These are phyloP conservation scores for Luscinia luscinia DNA, from an alignment of 2,797 vertebrate species.

Conservation along the genomic window DNA sequence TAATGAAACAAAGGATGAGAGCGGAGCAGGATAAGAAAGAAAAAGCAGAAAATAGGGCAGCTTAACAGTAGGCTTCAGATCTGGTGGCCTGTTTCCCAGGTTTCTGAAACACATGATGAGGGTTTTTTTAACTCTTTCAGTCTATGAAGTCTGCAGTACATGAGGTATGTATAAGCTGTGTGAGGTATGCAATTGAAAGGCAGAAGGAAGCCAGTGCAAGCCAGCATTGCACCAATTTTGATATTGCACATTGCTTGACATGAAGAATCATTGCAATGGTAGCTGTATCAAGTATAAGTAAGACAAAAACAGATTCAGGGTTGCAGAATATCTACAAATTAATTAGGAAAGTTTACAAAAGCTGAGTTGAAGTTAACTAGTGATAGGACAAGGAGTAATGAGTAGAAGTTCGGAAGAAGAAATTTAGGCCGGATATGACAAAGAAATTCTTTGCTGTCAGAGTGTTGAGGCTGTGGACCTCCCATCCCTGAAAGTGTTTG, in stretches of 20 bases:
- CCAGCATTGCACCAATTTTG: neutral
- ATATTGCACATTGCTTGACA: neutral
- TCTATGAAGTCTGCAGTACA: neutral
- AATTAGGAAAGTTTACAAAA: neutral
- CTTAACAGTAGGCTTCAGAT: neutral
- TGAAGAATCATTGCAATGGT: neutral
- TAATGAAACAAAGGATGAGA: constrained; percentile 38
- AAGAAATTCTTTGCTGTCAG: neutral
- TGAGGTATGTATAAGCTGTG: neutral
- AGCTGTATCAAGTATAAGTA: neutral
- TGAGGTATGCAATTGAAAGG: neutral
- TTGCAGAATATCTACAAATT: neutral
- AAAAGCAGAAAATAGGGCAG: constrained; percentile 34
- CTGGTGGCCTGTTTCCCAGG: neutral
- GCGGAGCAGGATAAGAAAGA: neutral
- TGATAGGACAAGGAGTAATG: neutral
- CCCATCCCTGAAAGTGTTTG: neutral
- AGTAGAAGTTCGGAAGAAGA: neutral
- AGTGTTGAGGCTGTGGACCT: neutral
- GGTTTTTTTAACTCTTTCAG: neutral
- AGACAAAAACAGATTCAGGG: neutral
- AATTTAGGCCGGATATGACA: neutral
- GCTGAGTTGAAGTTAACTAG: neutral
- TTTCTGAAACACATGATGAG: neutral
- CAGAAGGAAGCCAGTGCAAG: neutral